A percentile compares a stretch with the other conserved stretches of the same genome.
Conservation (phyloP, 2,888 invertebrate species). For the Pyrochroa serraticornis region DNA sequence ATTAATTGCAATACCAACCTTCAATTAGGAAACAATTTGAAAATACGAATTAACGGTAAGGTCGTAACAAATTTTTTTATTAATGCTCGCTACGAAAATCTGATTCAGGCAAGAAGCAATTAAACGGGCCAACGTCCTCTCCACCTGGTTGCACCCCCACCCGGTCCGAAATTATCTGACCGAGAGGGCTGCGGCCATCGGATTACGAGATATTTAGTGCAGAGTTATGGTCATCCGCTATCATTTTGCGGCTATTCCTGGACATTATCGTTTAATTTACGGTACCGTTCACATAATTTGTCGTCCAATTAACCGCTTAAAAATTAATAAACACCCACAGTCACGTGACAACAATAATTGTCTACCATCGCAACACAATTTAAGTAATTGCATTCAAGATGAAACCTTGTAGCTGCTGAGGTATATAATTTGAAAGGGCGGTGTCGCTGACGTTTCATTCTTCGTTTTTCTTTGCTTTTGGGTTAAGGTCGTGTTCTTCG, state of each 20-base stretch:
- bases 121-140: too few relatives aligned
- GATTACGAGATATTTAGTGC: constrained; percentile 47
- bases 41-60: too few relatives aligned
- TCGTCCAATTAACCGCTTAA: constrained; percentile 35
- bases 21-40: too few relatives aligned
- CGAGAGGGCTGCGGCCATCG: constrained; percentile 25
- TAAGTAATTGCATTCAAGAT: not conserved
- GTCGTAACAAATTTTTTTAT: too few relatives aligned
- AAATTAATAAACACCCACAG: constrained; percentile 36
- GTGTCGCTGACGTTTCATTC: not conserved
- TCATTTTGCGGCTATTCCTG: constrained; percentile 37
- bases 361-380: constrained; percentile 1
- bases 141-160: too few relatives aligned
- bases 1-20: too few relatives aligned
- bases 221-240: constrained; percentile 50
- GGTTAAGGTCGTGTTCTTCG: constrained; percentile 23
- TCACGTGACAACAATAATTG: constrained; percentile 1
- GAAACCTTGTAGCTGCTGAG: not conserved
- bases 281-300: constrained; percentile 20
- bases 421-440: constrained; percentile 12
- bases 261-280: constrained; percentile 41
- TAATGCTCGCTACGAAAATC: too few relatives aligned
- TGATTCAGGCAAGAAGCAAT: too few relatives aligned
- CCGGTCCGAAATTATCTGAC: not conserved
- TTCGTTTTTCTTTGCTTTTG: constrained; percentile 6